phyloP scores from a whole-genome alignment of 1,140 invertebrate genomes.

The Panulirus ornatus region DNA sequence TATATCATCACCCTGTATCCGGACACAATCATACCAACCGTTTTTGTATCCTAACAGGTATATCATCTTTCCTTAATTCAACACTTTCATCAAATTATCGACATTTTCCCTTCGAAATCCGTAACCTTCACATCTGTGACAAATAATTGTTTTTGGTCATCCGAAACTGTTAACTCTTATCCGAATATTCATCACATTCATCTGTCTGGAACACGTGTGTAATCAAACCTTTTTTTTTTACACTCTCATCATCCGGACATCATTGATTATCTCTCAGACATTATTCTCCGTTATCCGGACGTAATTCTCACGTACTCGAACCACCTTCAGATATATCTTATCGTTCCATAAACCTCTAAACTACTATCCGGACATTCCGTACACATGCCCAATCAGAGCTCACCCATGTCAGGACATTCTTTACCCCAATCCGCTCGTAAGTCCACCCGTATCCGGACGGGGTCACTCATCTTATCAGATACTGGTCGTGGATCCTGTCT shows the following conservation, averaged over 20 bases:
- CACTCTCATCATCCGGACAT: background rate
- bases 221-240: background rate
- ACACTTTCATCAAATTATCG: too few species aligned
- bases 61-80: too few species aligned
- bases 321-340: too few species aligned
- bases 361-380: background rate
- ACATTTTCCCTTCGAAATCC: too few species aligned
- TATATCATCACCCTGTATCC: too few species aligned
- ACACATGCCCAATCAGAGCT: background rate
- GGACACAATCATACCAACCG: too few species aligned
- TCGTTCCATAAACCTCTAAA: too few species aligned
- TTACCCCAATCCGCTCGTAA: slow-evolving; percentile 17
- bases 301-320: too few species aligned
- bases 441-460: background rate
- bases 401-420: background rate
- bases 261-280: background rate
- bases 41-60: too few species aligned
- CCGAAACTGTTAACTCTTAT: background rate
- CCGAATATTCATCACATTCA: background rate
- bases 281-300: background rate
- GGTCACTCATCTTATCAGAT: background rate
- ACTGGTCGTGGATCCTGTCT: background rate
- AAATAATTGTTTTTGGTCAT: too few species aligned
- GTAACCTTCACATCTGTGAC: too few species aligned
- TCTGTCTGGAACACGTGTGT: too few species aligned